Evolutionary conservation across 2,113 vertebrate genomes (phyloP).

Genomic region (Spermophilus dauricus): DNA sequence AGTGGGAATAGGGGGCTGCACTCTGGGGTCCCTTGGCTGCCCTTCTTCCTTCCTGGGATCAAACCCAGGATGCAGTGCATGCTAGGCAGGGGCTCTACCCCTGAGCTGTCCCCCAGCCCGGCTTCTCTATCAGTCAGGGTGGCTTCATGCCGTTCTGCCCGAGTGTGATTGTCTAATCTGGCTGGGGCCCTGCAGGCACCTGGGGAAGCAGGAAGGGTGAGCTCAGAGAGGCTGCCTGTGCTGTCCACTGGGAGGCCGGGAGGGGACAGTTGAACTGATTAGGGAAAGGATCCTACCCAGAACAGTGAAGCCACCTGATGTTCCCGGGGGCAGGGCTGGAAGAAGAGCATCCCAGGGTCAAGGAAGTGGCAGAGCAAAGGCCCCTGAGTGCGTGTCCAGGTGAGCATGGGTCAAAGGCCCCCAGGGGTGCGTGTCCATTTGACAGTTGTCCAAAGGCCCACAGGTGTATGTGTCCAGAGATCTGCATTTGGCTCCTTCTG

Average conservation of each 20-base stretch:
- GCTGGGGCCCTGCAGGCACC: neutral
- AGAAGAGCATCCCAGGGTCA: neutral
- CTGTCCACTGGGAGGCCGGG: no score
- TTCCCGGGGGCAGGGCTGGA: neutral
- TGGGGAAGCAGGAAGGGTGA: no score
- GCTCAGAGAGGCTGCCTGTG: neutral
- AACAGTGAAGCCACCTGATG: no score
- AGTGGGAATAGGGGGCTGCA: neutral
- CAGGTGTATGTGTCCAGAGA: neutral
- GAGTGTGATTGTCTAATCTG: neutral
- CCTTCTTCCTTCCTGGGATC: no score
- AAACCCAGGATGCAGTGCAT: neutral
- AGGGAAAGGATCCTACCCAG: neutral
- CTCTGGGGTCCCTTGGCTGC: neutral
- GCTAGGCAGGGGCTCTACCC: neutral
- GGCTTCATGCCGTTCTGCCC: accelerated
- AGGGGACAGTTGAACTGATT: neutral
- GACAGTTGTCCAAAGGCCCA: no score
- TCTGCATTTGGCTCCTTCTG: no score
- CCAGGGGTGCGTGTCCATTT: accelerated
- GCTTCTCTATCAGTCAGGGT: accelerated
- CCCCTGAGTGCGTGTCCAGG: no score
- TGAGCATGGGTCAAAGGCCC: neutral
- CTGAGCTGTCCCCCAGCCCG: neutral
- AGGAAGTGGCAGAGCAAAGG: neutral